Evolutionary conservation across 2,888 invertebrate species (phyloP).

Genomic region (Hartigia nigra): DNA sequence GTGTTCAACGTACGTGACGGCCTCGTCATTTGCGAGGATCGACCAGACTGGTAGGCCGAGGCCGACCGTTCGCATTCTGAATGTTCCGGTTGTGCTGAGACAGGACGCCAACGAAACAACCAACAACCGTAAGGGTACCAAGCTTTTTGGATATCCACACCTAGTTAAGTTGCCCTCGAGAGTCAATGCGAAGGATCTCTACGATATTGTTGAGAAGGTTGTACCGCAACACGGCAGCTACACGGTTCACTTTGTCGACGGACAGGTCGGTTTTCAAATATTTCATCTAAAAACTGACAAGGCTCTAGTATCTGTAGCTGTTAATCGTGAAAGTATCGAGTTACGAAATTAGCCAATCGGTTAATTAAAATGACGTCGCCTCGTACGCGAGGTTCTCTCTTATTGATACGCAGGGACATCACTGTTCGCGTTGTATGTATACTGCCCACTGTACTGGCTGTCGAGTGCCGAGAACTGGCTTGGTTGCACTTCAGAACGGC

Average conservation of each 20-base stretch:
- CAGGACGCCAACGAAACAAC: conserved; percentile 66
- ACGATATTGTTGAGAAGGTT: conserved; percentile 66
- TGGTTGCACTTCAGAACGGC: conserved; percentile 68
- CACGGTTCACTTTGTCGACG: conserved; percentile 70
- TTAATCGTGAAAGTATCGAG: no score
- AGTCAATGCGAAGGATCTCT: conserved; percentile 67
- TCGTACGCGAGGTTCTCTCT: no score
- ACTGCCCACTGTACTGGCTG: conserved; percentile 71
- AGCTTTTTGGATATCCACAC: conserved; percentile 70
- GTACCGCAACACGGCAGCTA: conserved; percentile 67
- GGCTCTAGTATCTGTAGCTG: neutral
- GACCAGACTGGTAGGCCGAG: conserved; percentile 59
- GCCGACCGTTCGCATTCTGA: conserved; percentile 65
- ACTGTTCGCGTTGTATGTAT: conserved; percentile 72
- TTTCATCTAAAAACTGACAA: neutral
- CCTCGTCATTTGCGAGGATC: conserved; percentile 56
- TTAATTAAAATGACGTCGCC: neutral
- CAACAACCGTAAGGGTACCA: conserved; percentile 64
- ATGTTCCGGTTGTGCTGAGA: conserved; percentile 70
- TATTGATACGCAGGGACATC: conserved; percentile 65
- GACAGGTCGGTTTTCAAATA: conserved; percentile 63
- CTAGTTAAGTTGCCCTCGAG: conserved; percentile 70
- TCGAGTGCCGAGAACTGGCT: conserved; percentile 64
- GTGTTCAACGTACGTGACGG: conserved; percentile 51
- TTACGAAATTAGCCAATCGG: no score